Base-by-base conservation (phyloP, 2,888 invertebrate genomes). In the Dioctria rufipes region DNA sequence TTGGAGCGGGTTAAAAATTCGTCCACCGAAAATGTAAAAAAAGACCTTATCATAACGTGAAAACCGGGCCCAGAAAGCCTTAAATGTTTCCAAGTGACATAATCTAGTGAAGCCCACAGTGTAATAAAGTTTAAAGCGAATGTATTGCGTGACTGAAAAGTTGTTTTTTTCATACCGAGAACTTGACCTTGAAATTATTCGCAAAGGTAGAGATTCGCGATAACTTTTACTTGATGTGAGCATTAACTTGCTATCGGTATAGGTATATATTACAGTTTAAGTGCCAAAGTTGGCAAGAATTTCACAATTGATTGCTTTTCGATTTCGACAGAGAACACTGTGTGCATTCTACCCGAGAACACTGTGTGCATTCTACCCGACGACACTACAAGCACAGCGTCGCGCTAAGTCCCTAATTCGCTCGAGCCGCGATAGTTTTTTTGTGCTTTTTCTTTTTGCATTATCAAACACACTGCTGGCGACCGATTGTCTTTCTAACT, bases 401-500 rank as follows among this genome's bases (percentile, higher is more conserved):
- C 67, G 67, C 67, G 46, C 42, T 25, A 25, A 25, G 25, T 25
- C 25, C 13, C 67, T 8, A 46, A 46, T 8, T 5, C 5, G 46
- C 8, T 46, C 5, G 5, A 8, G 46, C 46, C 67, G 4, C 8
- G 71, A 39, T 11, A 37, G 54, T 37, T 46, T 46, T 46, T 46
- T 46, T 46, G 51, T 71, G 39, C 11, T 71, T 71, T 54, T 37
- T 39, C 39, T 40, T 37, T 54, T 49, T 4, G 11, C 25, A 58
- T 9, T 46, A 42, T 66, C 46, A 46, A 49, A 67, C n/a, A 71
- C 51, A 13, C 39, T 40, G 46, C 39, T 46, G 78, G 78, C 78
- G 78, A 66, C 78, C 54, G 54, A 78, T 78, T 78, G 78, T 78
- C 78, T 78, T 78, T 66, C 78, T 78, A 54, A 54, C 5, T 66